Conservation (phyloP, 2,888 invertebrate genomes). For the Eudemis profundana region DNA sequence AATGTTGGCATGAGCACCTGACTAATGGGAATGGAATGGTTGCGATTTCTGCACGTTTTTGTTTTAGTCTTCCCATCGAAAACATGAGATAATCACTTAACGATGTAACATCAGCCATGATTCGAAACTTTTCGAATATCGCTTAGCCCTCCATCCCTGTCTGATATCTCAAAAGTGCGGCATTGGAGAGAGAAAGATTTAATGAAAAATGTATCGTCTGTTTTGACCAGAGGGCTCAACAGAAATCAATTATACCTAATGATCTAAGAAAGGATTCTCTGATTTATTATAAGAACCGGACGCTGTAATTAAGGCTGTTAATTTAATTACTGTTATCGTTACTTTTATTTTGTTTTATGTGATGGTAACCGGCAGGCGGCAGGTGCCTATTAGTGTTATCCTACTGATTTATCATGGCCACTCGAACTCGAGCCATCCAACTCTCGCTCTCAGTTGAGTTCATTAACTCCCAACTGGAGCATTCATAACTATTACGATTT, state of each 20-base stretch:
- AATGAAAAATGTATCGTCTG: slow-evolving; percentile 23
- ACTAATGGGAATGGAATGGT: slow-evolving; percentile 54
- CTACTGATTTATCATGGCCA: slow-evolving; percentile 41
- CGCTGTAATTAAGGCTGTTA: slow-evolving; percentile 67
- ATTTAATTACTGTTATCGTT: slow-evolving; percentile 65
- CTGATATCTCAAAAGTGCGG: neutral
- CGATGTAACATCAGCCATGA: slow-evolving; percentile 54
- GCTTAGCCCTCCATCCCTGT: slow-evolving; percentile 15
- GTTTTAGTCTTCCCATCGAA: slow-evolving; percentile 22
- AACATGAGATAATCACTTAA: slow-evolving; percentile 52
- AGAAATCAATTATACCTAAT: slow-evolving; percentile 78
- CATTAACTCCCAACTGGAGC: slow-evolving; percentile 39
- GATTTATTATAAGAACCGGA: slow-evolving; percentile 68
- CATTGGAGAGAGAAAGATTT: slow-evolving; percentile 19
- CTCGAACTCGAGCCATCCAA: slow-evolving; percentile 35
- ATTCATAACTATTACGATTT: slow-evolving; percentile 31
- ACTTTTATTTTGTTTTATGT: slow-evolving; percentile 49
- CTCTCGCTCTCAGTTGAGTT: slow-evolving; percentile 43
- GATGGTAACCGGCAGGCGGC: slow-evolving; percentile 35
- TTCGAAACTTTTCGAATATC: slow-evolving; percentile 52
- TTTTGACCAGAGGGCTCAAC: slow-evolving; percentile 42
- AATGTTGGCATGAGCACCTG: slow-evolving; percentile 54
- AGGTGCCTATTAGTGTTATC: slow-evolving; percentile 43
- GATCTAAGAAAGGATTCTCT: slow-evolving; percentile 63
- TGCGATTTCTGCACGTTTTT: slow-evolving; percentile 41